Percentiles rank a stretch among this genome's conserved stretches.
These are phyloP conservation scores for Phania funesta DNA, from an alignment of 2,888 invertebrate genomes.

Conservation along the genomic window DNA sequence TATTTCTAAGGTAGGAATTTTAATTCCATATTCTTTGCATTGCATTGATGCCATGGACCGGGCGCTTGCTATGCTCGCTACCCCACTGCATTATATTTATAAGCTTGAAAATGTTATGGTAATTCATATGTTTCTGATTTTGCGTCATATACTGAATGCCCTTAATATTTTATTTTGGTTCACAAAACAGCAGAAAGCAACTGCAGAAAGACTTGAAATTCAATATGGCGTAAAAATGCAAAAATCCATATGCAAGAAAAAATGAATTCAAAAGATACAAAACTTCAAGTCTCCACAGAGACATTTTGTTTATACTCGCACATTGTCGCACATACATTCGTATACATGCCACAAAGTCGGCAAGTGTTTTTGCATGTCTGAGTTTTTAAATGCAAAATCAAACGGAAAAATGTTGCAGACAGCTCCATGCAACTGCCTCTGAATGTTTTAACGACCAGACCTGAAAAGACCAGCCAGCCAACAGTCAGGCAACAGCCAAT, in stretches of 20 bases:
- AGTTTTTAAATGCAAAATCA: conserved; percentile 62
- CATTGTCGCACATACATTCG: neutral
- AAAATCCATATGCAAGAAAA: conserved; percentile 42
- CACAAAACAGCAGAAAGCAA: conserved; percentile 8
- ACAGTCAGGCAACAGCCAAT: conserved; percentile 71
- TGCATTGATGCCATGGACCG: no score
- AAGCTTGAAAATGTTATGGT: no score
- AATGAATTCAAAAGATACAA: neutral
- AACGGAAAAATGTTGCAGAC: conserved; percentile 28
- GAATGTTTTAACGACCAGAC: conserved; percentile 16
- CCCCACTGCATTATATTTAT: no score
- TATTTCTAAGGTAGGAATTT: no score
- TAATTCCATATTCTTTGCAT: no score
- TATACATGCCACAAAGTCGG: conserved; percentile 55
- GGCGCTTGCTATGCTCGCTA: no score
- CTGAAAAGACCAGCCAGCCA: conserved; percentile 39
- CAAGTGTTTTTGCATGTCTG: conserved; percentile 64
- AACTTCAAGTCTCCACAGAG: conserved; percentile 44
- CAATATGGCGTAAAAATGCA: conserved; percentile 63
- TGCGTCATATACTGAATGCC: conserved; percentile 7
- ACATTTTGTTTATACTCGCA: conserved; percentile 44
- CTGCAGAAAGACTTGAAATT: conserved; percentile 28
- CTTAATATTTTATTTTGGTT: conserved; percentile 20
- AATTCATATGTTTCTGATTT: neutral
- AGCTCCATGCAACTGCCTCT: conserved; percentile 7